Conservation (phyloP, 2,888 invertebrate genomes). For the Elegia similella region DNA sequence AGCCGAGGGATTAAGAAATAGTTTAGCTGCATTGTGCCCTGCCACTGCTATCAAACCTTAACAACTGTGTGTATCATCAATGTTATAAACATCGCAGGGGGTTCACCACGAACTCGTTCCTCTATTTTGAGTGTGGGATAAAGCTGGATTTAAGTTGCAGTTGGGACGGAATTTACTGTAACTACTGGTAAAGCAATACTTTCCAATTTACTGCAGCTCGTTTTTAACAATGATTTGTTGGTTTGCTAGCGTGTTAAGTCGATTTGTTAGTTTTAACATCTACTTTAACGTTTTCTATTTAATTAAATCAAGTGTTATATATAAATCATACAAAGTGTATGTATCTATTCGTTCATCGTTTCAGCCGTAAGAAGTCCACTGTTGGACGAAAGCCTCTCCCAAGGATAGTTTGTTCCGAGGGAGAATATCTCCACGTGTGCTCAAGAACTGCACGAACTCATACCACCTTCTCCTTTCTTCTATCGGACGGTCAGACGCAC, state of each 20-base stretch:
- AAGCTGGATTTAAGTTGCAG: slow-evolving; percentile 36
- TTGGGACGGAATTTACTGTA: slow-evolving; percentile 37
- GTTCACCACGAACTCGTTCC: slow-evolving; percentile 24
- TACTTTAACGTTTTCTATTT: background rate
- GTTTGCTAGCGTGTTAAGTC: background rate
- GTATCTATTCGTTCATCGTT: too few relatives aligned
- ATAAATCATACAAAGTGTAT: too few relatives aligned
- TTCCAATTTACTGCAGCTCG: slow-evolving; percentile 31
- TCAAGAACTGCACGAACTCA: too few relatives aligned
- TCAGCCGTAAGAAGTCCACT: too few relatives aligned
- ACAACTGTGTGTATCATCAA: slow-evolving; percentile 3
- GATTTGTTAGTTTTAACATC: background rate
- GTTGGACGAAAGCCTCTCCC: too few relatives aligned
- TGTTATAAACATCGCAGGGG: slow-evolving; percentile 18
- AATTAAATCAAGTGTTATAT: too few relatives aligned
- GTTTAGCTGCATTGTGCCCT: too few relatives aligned
- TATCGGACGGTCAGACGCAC: too few relatives aligned
- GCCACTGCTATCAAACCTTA: background rate
- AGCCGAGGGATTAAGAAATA: too few relatives aligned
- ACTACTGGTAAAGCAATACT: slow-evolving; percentile 35
- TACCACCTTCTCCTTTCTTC: too few relatives aligned
- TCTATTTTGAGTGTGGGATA: slow-evolving; percentile 36
- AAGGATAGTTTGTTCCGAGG: too few relatives aligned
- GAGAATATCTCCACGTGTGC: too few relatives aligned
- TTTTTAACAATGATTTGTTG: slow-evolving; percentile 18